A percentile compares a stretch with the other conserved stretches of the same genome.
Conservation (phyloP, 2,888 invertebrate species). For the Morpho helenor region DNA sequence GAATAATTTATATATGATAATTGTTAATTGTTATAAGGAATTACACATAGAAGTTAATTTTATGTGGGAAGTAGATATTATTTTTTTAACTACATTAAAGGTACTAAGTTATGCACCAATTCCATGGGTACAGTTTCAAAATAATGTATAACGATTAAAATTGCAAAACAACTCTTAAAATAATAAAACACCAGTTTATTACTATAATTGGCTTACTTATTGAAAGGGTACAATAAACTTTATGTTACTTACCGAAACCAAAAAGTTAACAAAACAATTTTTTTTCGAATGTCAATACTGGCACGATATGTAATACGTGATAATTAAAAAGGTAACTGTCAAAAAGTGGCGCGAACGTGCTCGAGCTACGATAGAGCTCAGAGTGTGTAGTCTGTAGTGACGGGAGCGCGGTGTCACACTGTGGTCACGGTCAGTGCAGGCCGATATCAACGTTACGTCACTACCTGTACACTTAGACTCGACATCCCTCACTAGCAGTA, state of each 20-base stretch:
- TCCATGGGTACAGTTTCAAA: no score
- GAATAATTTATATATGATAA: no score
- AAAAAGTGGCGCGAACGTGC: constrained; percentile 44
- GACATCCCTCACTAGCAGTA: background rate
- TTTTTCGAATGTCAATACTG: constrained; percentile 36
- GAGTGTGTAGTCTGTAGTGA: constrained; percentile 32
- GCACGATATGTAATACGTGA: constrained; percentile 35
- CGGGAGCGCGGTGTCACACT: constrained; percentile 16
- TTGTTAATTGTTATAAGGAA: no score
- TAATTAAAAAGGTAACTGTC: constrained; percentile 35
- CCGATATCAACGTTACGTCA: constrained; percentile 23
- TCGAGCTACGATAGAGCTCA: constrained; percentile 32
- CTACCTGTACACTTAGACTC: constrained; percentile 3
- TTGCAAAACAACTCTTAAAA: constrained; percentile 8
- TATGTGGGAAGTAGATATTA: no score
- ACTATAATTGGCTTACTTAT: no score
- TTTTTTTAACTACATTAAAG: no score
- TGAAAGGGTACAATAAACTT: no score
- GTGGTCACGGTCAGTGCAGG: constrained; percentile 19
- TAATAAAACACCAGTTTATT: constrained; percentile 13
- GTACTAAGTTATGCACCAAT: no score
- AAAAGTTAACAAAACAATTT: constrained; percentile 11
- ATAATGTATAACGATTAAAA: no score
- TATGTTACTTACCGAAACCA: constrained; percentile 16
- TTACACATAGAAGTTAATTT: no score